phyloP scores from a whole-genome alignment of 2,113 vertebrate species.

The Toxotes chatareus region DNA sequence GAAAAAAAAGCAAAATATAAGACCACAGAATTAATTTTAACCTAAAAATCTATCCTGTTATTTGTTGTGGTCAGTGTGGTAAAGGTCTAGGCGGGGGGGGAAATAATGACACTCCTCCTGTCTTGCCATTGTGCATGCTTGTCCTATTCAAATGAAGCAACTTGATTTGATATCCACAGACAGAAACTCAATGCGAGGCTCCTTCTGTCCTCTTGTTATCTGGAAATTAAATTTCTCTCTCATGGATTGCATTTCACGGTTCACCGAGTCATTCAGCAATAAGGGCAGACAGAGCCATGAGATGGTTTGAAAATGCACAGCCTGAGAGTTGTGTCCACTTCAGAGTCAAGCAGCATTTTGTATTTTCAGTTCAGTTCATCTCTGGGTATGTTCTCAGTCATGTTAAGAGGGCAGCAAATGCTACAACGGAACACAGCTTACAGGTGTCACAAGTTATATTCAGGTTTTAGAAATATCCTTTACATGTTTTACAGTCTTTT shows the following conservation, averaged over 20 bases:
- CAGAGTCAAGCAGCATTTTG: constrained; percentile 31
- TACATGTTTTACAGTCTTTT: neutral
- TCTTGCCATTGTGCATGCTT: constrained; percentile 54
- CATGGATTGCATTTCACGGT: constrained; percentile 77
- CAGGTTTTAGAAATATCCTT: constrained; percentile 12
- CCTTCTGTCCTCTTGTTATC: constrained; percentile 74
- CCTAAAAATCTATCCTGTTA: neutral
- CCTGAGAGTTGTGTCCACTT: constrained; percentile 36
- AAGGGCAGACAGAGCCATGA: constrained; percentile 47
- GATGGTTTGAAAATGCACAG: constrained; percentile 53
- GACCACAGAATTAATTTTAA: neutral
- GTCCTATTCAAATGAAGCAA: constrained; percentile 70
- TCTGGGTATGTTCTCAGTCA: neutral
- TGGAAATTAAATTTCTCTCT: constrained; percentile 76
- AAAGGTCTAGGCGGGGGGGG: neutral
- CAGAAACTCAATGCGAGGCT: constrained; percentile 70
- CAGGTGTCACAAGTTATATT: neutral
- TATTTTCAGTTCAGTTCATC: constrained; percentile 3
- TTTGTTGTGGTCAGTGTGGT: constrained; percentile 14
- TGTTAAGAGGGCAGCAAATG: neutral
- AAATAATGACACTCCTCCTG: constrained; percentile 43
- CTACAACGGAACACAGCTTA: neutral
- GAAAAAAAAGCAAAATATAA: neutral
- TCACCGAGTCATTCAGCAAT: constrained; percentile 66
- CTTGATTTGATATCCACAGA: constrained; percentile 76